Evolutionary conservation across 2,888 invertebrate species (phyloP), one percentile per base, ranked within the genome.

Genomic region (Spatulosminthurus flaviceps): DNA sequence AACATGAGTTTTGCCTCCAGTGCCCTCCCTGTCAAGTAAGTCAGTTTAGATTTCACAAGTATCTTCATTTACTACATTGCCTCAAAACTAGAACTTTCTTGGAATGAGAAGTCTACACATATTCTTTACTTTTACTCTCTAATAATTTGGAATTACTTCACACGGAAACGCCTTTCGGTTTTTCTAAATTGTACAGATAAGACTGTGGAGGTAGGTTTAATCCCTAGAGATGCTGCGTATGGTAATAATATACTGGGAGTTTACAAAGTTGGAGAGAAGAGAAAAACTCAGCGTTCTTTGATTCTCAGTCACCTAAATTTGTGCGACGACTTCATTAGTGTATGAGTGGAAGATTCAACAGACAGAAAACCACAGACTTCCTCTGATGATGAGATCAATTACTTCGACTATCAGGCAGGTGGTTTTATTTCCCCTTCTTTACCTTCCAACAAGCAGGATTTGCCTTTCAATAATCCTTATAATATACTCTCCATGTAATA

Each of bases 311-410:
- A 77, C 77, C 71, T 71, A 61, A 71, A 77, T 61, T 76, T 70
- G 51, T 60, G 71, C 51, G 70, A 77, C 77, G 77, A 77, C 77
- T 77, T 77, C 77, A 77, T 77, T 77, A 77, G 73, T 16, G 43
- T 21, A 21, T 11, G 11, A n/a, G n/a, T n/a, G 28, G 43, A 24
- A 66, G 42, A 5, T 67, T 2, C 22, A 28, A 43, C 21, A 41
- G 34, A 75, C 28, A 64, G 22, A 1, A 64, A 79, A 82, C 81
- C 82, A 77, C 81, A 82, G 72, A 78, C 79, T 80, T 81, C 79
- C 79, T 81, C 80, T 77, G 77, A 81, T 83, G 83, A 81, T 80
- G 78, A 81, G 80, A 79, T 79, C 81, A 81, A 81, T 79, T 81
- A 77, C 77, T 71, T 80, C 74, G 60, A 76, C 73, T 77, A 76